These are phyloP conservation scores for Laterallus jamaicensis DNA, from an alignment of 2,113 vertebrate species.

Conservation along the genomic window DNA sequence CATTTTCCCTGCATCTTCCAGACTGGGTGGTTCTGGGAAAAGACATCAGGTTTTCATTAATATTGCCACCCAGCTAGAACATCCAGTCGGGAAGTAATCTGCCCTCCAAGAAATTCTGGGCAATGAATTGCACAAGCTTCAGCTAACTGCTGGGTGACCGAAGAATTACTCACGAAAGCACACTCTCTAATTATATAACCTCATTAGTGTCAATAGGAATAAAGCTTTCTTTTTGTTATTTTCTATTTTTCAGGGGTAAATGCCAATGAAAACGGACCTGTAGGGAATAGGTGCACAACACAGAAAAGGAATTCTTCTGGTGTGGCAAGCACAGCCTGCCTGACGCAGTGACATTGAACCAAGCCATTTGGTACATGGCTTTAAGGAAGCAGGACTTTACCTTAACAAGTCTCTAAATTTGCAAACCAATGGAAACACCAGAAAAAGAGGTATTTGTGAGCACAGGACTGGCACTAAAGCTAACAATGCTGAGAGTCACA, in stretches of 20 bases:
- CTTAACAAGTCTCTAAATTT: neutral
- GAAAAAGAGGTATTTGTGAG: neutral
- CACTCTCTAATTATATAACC: neutral
- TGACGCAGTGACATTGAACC: neutral
- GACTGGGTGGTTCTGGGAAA: slow-evolving; percentile 86
- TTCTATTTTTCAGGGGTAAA: neutral
- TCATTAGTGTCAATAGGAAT: neutral
- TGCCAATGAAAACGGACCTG: neutral
- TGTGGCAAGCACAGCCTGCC: neutral
- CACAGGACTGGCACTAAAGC: neutral
- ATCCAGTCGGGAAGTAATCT: neutral
- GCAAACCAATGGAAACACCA: neutral
- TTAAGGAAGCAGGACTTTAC: neutral
- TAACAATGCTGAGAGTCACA: neutral
- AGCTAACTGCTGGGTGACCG: neutral
- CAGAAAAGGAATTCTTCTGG: neutral
- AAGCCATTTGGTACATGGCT: neutral
- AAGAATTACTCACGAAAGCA: neutral
- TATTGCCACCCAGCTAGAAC: neutral
- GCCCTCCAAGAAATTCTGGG: neutral
- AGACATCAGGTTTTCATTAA: neutral
- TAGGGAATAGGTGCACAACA: neutral
- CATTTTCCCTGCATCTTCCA: slow-evolving; percentile 81
- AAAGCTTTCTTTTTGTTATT: neutral
- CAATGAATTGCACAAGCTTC: neutral